These are phyloP conservation scores for Coelopa pilipes DNA, from an alignment of 2,888 invertebrate genomes.

Conservation along the genomic window DNA sequence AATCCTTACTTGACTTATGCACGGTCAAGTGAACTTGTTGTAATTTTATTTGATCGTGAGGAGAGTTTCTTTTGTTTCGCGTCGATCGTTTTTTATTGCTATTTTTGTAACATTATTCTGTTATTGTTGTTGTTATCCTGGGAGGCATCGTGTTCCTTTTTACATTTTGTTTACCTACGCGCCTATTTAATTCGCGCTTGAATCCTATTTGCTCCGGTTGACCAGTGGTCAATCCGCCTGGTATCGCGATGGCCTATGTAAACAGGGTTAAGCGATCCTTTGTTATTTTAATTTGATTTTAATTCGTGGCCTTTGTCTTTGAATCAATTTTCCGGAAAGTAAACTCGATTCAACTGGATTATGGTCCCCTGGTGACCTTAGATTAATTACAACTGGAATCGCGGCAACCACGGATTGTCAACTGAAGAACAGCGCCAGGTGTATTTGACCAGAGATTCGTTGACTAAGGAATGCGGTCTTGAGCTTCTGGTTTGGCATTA, in stretches of 20 bases:
- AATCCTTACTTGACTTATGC: slow-evolving; percentile 43
- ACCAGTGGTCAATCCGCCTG: slow-evolving; percentile 45
- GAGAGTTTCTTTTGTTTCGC: slow-evolving; percentile 1
- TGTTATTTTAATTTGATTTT: slow-evolving; percentile 9
- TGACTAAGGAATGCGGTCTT: no score
- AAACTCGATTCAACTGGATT: slow-evolving; percentile 11
- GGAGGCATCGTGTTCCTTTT: neutral
- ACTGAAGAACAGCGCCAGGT: no score
- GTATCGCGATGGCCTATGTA: slow-evolving; percentile 3
- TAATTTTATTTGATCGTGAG: slow-evolving; percentile 17
- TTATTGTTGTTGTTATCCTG: neutral
- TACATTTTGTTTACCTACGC: slow-evolving; percentile 16
- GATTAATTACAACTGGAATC: slow-evolving; percentile 28
- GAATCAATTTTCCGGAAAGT: slow-evolving; percentile 14
- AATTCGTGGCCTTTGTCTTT: neutral
- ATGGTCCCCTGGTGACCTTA: neutral
- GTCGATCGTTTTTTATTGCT: slow-evolving; percentile 34
- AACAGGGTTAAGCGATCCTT: slow-evolving; percentile 22
- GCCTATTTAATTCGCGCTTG: slow-evolving; percentile 29
- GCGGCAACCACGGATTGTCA: neutral
- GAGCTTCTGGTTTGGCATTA: no score
- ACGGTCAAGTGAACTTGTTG: slow-evolving; percentile 43
- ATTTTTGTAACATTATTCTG: slow-evolving; percentile 33
- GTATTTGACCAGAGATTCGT: no score
- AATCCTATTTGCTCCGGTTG: slow-evolving; percentile 51